phyloP scores from a whole-genome alignment of 2,888 invertebrate species.

The Resseliella maxima region DNA sequence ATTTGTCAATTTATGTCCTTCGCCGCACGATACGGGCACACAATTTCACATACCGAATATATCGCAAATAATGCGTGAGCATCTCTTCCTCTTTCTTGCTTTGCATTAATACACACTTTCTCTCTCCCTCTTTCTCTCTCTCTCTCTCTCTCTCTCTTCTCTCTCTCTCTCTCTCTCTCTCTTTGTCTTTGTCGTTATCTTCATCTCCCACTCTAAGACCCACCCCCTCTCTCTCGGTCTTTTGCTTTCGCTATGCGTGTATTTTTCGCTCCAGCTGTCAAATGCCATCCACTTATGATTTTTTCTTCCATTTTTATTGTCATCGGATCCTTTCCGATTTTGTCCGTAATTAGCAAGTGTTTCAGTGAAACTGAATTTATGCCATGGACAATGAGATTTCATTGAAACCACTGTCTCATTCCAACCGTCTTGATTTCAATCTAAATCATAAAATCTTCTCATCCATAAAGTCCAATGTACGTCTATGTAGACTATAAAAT shows the following conservation, averaged over 20 bases:
- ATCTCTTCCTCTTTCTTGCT: too few species aligned
- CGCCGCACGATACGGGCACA: slow-evolving; percentile 56
- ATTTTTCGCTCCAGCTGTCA: too few species aligned
- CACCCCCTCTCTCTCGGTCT: too few species aligned
- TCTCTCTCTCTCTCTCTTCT: too few species aligned
- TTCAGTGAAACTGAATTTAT: not conserved
- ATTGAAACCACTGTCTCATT: not conserved
- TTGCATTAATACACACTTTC: too few species aligned
- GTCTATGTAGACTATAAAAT: not conserved
- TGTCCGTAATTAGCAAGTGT: not conserved
- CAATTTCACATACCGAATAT: not conserved
- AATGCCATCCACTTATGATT: not conserved
- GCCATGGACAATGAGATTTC: not conserved
- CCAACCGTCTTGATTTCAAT: not conserved
- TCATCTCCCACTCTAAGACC: too few species aligned
- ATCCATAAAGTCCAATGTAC: not conserved
- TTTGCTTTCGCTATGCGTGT: too few species aligned
- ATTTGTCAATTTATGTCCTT: slow-evolving; percentile 57
- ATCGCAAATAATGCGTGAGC: not conserved
- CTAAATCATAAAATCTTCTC: not conserved
- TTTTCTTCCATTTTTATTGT: not conserved
- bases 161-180: too few species aligned
- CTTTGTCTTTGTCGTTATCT: too few species aligned
- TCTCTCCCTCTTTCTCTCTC: too few species aligned
- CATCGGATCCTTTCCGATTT: not conserved